Percentiles rank a stretch among this genome's conserved stretches.
These are phyloP conservation scores for Holothuria glaberrima DNA, from an alignment of 35 echinoderm and acorn worm species.

Conservation along the genomic window DNA sequence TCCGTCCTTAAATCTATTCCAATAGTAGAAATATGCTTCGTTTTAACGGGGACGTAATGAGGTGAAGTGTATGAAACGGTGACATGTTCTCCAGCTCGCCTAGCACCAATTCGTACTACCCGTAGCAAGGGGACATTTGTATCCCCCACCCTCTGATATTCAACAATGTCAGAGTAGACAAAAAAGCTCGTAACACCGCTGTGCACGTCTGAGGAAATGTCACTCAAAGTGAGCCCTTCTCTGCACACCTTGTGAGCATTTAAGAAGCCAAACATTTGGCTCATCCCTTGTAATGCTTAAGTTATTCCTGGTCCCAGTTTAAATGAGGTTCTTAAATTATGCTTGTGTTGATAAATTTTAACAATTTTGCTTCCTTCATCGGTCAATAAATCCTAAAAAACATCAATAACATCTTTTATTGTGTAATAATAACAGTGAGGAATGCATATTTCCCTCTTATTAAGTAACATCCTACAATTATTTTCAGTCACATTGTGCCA, in stretches of 20 bases:
- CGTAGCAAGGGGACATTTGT: slow-evolving; percentile 17
- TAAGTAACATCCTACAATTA: too few species aligned
- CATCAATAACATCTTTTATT: too few species aligned
- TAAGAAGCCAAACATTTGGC: slow-evolving; percentile 6
- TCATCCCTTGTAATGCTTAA: not conserved
- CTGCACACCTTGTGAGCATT: not conserved
- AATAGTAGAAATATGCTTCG: not conserved
- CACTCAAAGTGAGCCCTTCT: not conserved
- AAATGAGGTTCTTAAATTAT: not conserved
- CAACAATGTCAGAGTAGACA: slow-evolving; percentile 43
- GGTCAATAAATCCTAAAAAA: too few species aligned
- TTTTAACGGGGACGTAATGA: too few species aligned
- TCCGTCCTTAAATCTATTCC: not conserved
- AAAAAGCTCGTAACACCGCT: slow-evolving; percentile 26
- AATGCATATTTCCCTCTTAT: too few species aligned
- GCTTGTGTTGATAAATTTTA: not conserved
- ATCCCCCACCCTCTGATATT: slow-evolving; percentile 45
- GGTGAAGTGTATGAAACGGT: slow-evolving; percentile 8
- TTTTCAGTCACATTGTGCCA: too few species aligned
- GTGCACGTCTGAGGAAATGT: not conserved
- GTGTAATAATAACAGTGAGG: too few species aligned
- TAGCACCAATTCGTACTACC: not conserved
- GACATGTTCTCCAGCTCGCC: not conserved
- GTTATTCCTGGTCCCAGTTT: not conserved
- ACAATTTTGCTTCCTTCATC: too few species aligned